These are phyloP conservation scores for Trachythela sp. DNA, from an alignment of 64 coral and sea anemone genomes.

Conservation along the genomic window DNA sequence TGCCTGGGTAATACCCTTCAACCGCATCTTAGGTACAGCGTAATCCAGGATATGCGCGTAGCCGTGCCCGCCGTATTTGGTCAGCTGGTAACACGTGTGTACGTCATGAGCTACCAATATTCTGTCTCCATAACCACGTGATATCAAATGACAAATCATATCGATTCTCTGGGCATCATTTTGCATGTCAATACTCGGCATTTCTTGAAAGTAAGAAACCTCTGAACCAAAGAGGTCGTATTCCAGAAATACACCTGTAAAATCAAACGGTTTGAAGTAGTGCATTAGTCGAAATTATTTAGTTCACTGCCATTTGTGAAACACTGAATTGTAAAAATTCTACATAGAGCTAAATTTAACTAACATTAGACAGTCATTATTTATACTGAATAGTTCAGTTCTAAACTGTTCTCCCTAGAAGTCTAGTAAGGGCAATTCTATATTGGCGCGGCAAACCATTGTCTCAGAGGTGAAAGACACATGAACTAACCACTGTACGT, in stretches of 20 bases:
- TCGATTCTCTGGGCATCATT: constrained; percentile 88
- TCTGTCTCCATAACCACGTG: constrained; percentile 70
- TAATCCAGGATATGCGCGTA: constrained; percentile 87
- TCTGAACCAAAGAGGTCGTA: constrained; percentile 89
- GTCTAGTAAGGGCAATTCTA: constrained; percentile 36
- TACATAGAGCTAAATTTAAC: too few relatives aligned
- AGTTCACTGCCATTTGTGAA: too few relatives aligned
- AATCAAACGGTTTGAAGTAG: too few relatives aligned
- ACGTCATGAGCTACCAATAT: constrained; percentile 80
- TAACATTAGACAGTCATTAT: not conserved
- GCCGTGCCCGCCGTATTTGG: constrained; percentile 95
- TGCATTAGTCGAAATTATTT: too few relatives aligned
- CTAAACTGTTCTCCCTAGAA: too few relatives aligned
- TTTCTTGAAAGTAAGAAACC: constrained; percentile 61
- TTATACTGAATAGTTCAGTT: too few relatives aligned
- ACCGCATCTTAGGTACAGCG: constrained; percentile 81
- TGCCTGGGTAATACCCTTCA: constrained; percentile 69
- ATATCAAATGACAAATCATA: constrained; percentile 62
- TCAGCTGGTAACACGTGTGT: constrained; percentile 76
- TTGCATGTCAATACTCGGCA: constrained; percentile 46
- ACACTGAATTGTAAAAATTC: too few relatives aligned
- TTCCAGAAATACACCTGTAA: constrained; percentile 69
- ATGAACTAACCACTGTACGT: too few relatives aligned
- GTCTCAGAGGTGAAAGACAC: too few relatives aligned
- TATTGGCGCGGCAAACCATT: constrained; percentile 73